These are phyloP conservation scores for Coregonus sp. DNA, from an alignment of 2,797 vertebrate genomes.

Conservation along the genomic window DNA sequence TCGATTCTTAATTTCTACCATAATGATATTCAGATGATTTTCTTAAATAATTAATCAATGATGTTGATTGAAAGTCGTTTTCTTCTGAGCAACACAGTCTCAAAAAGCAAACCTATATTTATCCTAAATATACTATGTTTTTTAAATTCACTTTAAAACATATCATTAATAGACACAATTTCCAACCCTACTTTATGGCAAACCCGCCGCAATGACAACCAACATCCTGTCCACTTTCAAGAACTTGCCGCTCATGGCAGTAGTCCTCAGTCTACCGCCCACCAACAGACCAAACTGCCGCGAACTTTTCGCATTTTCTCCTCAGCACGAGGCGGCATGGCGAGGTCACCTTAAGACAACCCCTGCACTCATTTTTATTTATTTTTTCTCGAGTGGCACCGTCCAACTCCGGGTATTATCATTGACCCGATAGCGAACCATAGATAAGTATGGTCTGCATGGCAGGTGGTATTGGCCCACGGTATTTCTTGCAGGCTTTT, in stretches of 20 bases:
- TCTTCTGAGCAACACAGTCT: neutral
- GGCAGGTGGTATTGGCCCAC: slow-evolving; percentile 60
- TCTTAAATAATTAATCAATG: no score
- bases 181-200: neutral
- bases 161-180: neutral
- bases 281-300: slow-evolving; percentile 47
- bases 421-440: slow-evolving; percentile 64
- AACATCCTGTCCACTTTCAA: slow-evolving; percentile 16
- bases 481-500: neutral
- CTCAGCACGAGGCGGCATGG: slow-evolving; percentile 64
- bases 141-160: neutral
- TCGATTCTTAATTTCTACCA: no score
- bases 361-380: slow-evolving; percentile 64
- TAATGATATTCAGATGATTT: no score
- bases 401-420: slow-evolving; percentile 58
- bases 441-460: slow-evolving; percentile 52
- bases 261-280: slow-evolving; percentile 31
- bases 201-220: neutral
- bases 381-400: slow-evolving; percentile 57
- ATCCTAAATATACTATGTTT: neutral
- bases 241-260: slow-evolving; percentile 31
- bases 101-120: neutral
- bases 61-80: neutral
- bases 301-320: slow-evolving; percentile 77
- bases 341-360: slow-evolving; percentile 55